Base-by-base conservation (phyloP, 92 coral and sea anemone genomes). In the Porites evermanni region DNA sequence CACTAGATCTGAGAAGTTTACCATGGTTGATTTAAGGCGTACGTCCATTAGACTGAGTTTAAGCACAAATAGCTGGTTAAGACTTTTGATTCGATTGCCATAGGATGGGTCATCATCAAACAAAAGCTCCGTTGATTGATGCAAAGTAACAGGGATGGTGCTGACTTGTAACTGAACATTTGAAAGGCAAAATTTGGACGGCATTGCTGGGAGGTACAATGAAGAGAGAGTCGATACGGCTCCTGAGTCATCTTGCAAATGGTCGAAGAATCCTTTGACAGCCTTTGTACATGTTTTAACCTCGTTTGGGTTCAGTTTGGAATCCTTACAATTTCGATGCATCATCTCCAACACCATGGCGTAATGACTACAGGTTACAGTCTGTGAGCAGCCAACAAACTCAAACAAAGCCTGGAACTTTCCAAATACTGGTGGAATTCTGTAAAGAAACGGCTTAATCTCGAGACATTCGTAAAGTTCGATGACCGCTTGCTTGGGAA, bases 371-470 rank as follows among this genome's bases (percentile, higher is more conserved):
- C 90, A 63, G 4, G 85, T 93, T 12, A 80, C 90, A 7, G 77
- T 65, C 32, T 32, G 56, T 18, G 89, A 59, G 19, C 92, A 75
- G 12, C 94, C 96, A 47, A 93, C 92, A 63, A n/a, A 51, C 59
- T 53, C 54, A 72, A 93, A 91, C 11, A 93, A 17, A 13, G 3
- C 16, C 21, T 19, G 14, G 58, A 81, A 88, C 53, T 20, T 14
- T 8, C 92, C 82, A 16, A 90, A 24, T 47, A 81, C 61, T 12
- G 74, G 23, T 20, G 96, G 96, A 4, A 84, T 29, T 64, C 72
- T 84, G 92, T 87, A 93, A 16, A 94, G 83, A 77, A 80, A 94
- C 60, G 95, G 97, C 18, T 32, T 72, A 50, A 94, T 91, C 86
- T 85, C 91, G 1, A 88, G 78, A 8, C 53, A 17, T 16, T 47